Base-by-base conservation (phyloP, 2,888 invertebrate genomes). In the Agonopterix arenella region DNA sequence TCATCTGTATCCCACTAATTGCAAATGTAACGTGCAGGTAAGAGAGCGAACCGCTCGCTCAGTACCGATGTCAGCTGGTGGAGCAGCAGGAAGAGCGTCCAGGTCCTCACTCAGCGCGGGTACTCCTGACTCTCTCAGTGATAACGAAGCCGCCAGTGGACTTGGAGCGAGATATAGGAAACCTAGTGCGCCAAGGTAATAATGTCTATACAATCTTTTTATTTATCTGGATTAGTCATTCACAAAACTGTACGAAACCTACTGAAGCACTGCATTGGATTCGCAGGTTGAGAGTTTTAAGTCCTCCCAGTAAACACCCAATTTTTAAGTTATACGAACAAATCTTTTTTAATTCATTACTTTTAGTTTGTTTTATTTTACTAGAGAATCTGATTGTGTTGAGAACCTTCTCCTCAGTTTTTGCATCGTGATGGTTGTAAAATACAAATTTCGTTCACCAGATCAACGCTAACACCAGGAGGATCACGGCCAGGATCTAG, bases 1-100 rank as follows among this genome's bases (percentile, higher is more conserved):
- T 28, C 28, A 28, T 28, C 28, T 4, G 1, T 28, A 28, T 28
- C 28, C 28, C 28, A 28, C 28, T 28, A 28, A 28, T 28, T 4
- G 7, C 28, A 28, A 9, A 9, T 40, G 11, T 36, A 37, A 11
- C 28, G 40, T 40, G 8, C 88, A 98, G 97, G 96, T 98, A 53
- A 93, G 97, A 68, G 98, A 98, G 88, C 93, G 97, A 68, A 97
- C 97, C 44, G 94, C 92, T 53, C 93, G 97, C 66, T 97, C 97
- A 51, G 94, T 97, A 60, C 97, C 98, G 45, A 97, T 98, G 97
- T 92, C 92, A 38, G 85, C 90, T 46, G 77, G 77, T 45, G 84
- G 74, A 16, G 77, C 67, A 1, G 76, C 82, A 2, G 92, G 94
- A 45, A 86, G 94, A 59, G 92, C 93, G 37, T 93, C 95, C 42